Percentiles rank a stretch among this genome's conserved stretches.
Conservation (phyloP, 2,888 invertebrate species). For the Megaustenia siamemsis region DNA sequence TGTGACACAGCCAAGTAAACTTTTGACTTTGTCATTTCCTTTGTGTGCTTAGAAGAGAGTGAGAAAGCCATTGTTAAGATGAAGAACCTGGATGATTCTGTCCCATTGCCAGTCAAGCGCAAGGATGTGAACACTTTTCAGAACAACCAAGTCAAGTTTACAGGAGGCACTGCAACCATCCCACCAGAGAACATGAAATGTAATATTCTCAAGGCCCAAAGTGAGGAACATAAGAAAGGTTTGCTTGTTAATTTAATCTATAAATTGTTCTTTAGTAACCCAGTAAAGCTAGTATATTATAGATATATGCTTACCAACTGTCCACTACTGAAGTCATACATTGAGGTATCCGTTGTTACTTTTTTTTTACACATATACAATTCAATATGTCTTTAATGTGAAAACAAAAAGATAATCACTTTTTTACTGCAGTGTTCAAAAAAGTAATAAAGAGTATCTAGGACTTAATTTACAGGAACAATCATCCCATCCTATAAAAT, state of each 20-base stretch:
- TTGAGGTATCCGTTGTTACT: too few relatives aligned
- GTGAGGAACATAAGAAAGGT: constrained; percentile 83
- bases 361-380: too few relatives aligned
- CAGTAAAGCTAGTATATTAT: too few relatives aligned
- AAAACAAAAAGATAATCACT: too few relatives aligned
- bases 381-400: too few relatives aligned
- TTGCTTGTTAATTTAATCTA: neutral
- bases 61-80: constrained; percentile 78
- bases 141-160: constrained; percentile 81
- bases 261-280: neutral
- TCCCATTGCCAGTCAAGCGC: constrained; percentile 60
- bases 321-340: too few relatives aligned
- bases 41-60: constrained; percentile 72
- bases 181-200: constrained; percentile 95
- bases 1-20: neutral
- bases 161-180: constrained; percentile 82
- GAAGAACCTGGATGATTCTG: constrained; percentile 78
- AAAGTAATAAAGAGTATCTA: too few relatives aligned
- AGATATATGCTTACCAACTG: too few relatives aligned
- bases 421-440: too few relatives aligned
- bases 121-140: constrained; percentile 80
- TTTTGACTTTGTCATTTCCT: neutral
- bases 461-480: too few relatives aligned
- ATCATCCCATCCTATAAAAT: too few relatives aligned
- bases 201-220: constrained; percentile 92